These are phyloP conservation scores for Cyaniris semiargus DNA, from an alignment of 2,888 invertebrate genomes.

Conservation along the genomic window DNA sequence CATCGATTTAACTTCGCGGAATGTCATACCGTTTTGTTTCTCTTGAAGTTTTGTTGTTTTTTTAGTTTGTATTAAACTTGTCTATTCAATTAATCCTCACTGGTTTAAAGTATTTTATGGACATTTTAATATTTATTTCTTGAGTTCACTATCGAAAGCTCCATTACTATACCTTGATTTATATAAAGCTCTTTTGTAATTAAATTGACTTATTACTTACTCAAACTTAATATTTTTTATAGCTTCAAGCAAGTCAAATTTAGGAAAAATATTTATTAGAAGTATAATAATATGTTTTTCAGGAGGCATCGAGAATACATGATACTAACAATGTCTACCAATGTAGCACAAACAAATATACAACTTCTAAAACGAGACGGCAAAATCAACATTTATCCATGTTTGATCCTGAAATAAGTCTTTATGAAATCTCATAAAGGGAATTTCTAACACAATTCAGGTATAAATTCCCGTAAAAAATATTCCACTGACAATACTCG, in stretches of 20 bases:
- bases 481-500: slow-evolving; percentile 72
- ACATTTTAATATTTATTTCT: background rate
- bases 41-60: background rate
- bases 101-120: background rate
- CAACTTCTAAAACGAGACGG: background rate
- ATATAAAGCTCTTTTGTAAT: no score
- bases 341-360: slow-evolving; percentile 1
- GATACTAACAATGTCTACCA: background rate
- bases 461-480: slow-evolving; percentile 77
- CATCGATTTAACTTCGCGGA: slow-evolving; percentile 74
- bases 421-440: slow-evolving; percentile 75
- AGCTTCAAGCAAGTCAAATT: background rate
- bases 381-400: slow-evolving; percentile 26
- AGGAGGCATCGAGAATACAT: background rate
- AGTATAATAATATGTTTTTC: background rate
- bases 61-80: background rate
- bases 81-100: background rate
- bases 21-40: slow-evolving; percentile 44
- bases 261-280: background rate
- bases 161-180: background rate
- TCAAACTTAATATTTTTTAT: background rate
- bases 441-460: slow-evolving; percentile 76
- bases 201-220: no score
- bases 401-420: slow-evolving; percentile 64
- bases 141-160: background rate